Percentiles rank a stretch among this genome's conserved stretches.
phyloP scores from a whole-genome alignment of 2,797 vertebrate species.

The Coregonus suidteri region DNA sequence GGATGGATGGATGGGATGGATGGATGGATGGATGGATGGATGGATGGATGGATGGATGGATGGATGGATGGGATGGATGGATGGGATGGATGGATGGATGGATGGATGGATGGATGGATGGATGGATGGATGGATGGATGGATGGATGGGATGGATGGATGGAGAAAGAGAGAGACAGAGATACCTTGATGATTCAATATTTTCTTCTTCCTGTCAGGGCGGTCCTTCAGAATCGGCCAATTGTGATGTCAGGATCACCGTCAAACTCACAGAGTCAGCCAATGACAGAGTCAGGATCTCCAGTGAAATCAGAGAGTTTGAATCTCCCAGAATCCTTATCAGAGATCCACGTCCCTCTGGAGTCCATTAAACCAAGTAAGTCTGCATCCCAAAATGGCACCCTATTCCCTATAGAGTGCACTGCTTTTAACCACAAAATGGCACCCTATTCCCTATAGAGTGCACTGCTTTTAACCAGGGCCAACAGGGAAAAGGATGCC shows the following conservation, averaged over 20 bases:
- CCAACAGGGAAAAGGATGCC: not conserved
- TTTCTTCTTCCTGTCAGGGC: constrained; percentile 58
- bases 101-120: not conserved
- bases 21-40: not conserved
- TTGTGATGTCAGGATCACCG: constrained; percentile 27
- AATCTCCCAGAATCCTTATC: constrained; percentile 61
- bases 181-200: not conserved
- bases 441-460: not conserved
- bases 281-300: constrained; percentile 6
- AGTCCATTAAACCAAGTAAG: constrained; percentile 81
- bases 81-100: no score
- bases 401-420: not conserved
- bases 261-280: constrained; percentile 39
- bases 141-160: not conserved
- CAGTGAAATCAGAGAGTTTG: constrained; percentile 14
- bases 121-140: not conserved
- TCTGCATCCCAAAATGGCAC: constrained; percentile 12
- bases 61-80: no score
- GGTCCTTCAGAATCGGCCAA: constrained; percentile 39
- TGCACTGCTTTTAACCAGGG: not conserved
- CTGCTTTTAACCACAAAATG: not conserved
- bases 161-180: not conserved
- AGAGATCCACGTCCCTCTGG: constrained; percentile 79
- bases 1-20: not conserved
- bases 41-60: not conserved